Evolutionary conservation across 37 sponge, comb jelly and placozoan genomes (phyloP), one percentile per base, ranked within the genome.

Genomic region (Aphrocallistes beatrix): DNA sequence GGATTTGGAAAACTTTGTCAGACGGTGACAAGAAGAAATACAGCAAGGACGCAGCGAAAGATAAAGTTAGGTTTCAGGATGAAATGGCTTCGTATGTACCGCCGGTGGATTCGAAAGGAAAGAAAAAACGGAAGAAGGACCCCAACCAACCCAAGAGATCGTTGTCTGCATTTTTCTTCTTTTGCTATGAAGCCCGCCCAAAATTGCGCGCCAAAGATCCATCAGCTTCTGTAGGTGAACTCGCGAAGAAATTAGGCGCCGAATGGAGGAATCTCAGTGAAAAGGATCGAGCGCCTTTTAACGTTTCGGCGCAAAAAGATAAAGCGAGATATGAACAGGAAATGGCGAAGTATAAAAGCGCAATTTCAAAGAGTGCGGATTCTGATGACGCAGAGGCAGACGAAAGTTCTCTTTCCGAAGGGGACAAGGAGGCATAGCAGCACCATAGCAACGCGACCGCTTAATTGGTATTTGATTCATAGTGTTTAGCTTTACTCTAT

Each of bases 81-180:
- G 93, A 94, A 39, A 94, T 94, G 95, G 89, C 39, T 28, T 6
- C 8, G 21, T 94, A 94, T 50, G 81, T 50, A 0, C 88, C 90
- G 0, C 36, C 49, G 8, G 81, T 47, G 23, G 34, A 37, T 36
- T 39, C 82, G 19, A 86, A 81, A 38, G 50, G 81, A 0, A 49
- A 37, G 37, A 42, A 83, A 17, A 87, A 86, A 82, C 89, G 86
- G 86, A 86, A 83, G 81, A 92, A 92, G 81, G 95, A 95, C 84
- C 86, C 88, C 28, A 89, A 88, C 60, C 83, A 81, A 37, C 95
- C 95, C 48, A 95, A 95, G 51, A 88, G 93, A 86, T 82, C 88
- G 0, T 81, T 92, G 93, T 91, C 96, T 37, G 96, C 82, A 19
- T 95, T 95, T 75, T 82, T 95, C 82, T 86, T 81, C 75, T 95